Conservation (phyloP, 1,140 invertebrate species). For the Parasteatoda tepidariorum region DNA sequence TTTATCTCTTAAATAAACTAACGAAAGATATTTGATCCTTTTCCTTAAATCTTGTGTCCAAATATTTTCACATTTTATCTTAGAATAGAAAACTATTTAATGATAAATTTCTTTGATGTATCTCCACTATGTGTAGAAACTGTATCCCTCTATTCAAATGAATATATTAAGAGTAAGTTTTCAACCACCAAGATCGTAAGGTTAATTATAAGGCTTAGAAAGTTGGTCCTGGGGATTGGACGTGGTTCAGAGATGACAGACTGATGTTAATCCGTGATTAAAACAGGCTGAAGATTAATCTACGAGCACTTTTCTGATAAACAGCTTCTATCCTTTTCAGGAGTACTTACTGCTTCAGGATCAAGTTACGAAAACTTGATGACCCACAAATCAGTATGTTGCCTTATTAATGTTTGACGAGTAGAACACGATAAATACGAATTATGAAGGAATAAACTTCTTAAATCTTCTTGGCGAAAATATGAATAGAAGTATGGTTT, state of each 20-base stretch:
- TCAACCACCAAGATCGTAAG: constrained; percentile 10
- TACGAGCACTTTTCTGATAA: constrained; percentile 37
- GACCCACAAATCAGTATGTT: not conserved
- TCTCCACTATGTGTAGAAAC: too few relatives aligned
- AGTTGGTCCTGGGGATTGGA: constrained; percentile 14
- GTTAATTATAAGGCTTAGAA: constrained; percentile 55
- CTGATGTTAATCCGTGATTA: constrained; percentile 40
- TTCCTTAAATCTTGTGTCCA: too few relatives aligned
- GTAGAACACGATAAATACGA: not conserved
- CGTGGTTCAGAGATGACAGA: constrained; percentile 43
- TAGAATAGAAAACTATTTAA: too few relatives aligned
- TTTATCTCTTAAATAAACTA: not conserved
- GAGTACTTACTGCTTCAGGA: not conserved
- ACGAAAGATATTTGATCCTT: not conserved
- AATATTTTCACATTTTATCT: too few relatives aligned
- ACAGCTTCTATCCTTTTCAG: not conserved
- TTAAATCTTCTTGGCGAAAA: too few relatives aligned
- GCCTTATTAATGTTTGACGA: not conserved
- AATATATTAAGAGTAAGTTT: constrained; percentile 15
- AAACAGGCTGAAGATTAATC: constrained; percentile 27
- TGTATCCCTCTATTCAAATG: too few relatives aligned
- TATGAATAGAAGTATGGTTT: too few relatives aligned
- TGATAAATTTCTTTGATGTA: too few relatives aligned
- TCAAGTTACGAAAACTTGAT: not conserved
- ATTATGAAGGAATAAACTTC: too few relatives aligned